A percentile compares a stretch with the other conserved stretches of the same genome.
Evolutionary conservation across 2,888 invertebrate species (phyloP).

Genomic region (Ferdinandea cuprea): DNA sequence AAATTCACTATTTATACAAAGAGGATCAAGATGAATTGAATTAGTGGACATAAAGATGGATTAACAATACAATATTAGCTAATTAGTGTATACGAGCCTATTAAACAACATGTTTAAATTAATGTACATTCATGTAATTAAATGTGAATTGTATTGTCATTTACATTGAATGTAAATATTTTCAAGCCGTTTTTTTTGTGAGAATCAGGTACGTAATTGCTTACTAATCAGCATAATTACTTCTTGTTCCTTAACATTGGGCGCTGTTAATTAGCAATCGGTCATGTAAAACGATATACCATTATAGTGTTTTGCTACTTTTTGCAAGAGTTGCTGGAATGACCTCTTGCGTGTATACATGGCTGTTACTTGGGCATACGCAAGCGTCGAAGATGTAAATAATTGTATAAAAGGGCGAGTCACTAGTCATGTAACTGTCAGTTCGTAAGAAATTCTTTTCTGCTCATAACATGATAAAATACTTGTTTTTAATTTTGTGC

Average conservation of each 20-base stretch:
- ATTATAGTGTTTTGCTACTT: conserved; percentile 14
- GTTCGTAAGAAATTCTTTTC: conserved; percentile 5
- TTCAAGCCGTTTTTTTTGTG: conserved; percentile 31
- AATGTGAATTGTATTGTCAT: conserved; percentile 30
- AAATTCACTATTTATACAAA: too few species aligned
- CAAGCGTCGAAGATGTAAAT: not conserved
- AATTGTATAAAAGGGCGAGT: conserved; percentile 55
- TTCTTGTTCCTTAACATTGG: conserved; percentile 75
- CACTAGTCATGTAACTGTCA: conserved; percentile 10
- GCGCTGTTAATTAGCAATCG: conserved; percentile 80
- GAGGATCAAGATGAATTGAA: too few species aligned
- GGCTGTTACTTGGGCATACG: conserved; percentile 5
- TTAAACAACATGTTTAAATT: too few species aligned
- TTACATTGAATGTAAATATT: conserved; percentile 27
- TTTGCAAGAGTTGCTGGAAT: conserved; percentile 24
- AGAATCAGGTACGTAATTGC: conserved; percentile 46
- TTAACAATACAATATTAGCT: too few species aligned
- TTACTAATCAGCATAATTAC: conserved; percentile 42
- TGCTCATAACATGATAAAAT: conserved; percentile 30
- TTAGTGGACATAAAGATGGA: too few species aligned
- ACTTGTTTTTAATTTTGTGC: conserved; percentile 1
- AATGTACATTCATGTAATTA: not conserved
- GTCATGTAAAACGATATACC: conserved; percentile 79
- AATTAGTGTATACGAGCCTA: too few species aligned
- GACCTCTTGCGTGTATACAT: conserved; percentile 37